These are phyloP conservation scores for Notarius lentiginosus DNA, from an alignment of 2,113 vertebrate genomes.

Conservation along the genomic window DNA sequence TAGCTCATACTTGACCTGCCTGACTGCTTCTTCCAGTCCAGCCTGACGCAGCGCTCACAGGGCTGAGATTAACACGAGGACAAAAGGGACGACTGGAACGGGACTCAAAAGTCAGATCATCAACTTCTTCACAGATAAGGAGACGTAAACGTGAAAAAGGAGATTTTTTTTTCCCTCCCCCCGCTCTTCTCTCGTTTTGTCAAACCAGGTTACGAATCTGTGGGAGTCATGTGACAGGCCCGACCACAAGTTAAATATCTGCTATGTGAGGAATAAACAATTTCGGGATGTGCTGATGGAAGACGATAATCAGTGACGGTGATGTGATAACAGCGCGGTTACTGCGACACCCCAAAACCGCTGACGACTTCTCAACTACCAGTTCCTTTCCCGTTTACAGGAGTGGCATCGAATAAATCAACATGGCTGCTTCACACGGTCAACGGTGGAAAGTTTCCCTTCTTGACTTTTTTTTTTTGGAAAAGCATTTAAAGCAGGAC, in stretches of 20 bases:
- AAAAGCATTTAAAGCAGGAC: too few species aligned
- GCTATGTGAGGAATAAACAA: neutral
- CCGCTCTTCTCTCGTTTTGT: neutral
- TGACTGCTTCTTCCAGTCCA: constrained; percentile 67
- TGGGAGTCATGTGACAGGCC: neutral
- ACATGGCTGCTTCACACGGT: too few species aligned
- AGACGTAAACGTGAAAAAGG: too few species aligned
- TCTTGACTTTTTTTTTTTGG: too few species aligned
- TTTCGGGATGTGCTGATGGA: neutral
- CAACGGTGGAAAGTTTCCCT: too few species aligned
- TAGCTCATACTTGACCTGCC: constrained; percentile 62
- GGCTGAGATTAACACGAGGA: neutral
- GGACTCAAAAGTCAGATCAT: neutral
- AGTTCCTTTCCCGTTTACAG: too few species aligned
- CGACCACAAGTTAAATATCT: neutral
- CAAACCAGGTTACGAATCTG: neutral
- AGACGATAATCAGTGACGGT: neutral
- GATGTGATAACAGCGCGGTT: neutral
- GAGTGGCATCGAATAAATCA: too few species aligned
- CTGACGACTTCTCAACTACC: too few species aligned
- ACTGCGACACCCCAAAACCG: too few species aligned
- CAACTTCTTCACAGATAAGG: too few species aligned
- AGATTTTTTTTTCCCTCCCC: neutral
- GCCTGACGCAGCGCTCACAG: constrained; percentile 38
- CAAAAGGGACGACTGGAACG: neutral